A percentile compares a stretch with the other conserved stretches of the same genome.
phyloP scores from a whole-genome alignment of 1,140 invertebrate species.

The Drosophila littoralis region DNA sequence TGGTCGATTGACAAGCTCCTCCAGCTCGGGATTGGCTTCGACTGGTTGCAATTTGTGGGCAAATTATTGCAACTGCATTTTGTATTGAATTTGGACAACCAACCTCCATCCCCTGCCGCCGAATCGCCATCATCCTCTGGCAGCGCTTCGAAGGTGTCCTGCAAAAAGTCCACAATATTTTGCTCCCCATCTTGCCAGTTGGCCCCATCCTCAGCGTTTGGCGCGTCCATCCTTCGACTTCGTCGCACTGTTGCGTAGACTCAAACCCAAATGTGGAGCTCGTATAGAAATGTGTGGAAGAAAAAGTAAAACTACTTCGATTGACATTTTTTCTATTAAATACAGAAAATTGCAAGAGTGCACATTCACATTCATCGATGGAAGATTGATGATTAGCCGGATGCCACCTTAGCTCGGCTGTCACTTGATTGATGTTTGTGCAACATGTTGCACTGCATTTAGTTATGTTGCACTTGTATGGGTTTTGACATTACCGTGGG shows the following conservation, averaged over 20 bases:
- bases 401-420: neutral
- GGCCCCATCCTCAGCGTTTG: too few species aligned
- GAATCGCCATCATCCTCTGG: neutral
- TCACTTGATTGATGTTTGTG: slow-evolving; percentile 36
- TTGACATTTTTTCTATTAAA: neutral
- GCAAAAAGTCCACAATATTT: neutral
- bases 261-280: neutral
- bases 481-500: neutral
- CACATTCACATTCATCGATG: neutral
- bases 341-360: neutral
- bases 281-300: neutral
- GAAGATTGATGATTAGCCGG: neutral
- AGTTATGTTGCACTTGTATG: slow-evolving; percentile 12
- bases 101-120: neutral
- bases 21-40: neutral
- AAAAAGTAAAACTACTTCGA: neutral
- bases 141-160: neutral
- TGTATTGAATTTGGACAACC: neutral
- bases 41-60: neutral
- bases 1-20: neutral
- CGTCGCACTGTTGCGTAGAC: neutral
- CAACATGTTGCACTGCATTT: slow-evolving; percentile 20
- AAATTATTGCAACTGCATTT: neutral
- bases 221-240: neutral
- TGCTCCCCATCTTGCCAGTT: neutral